These are phyloP conservation scores for Bellardia bayeri DNA, from an alignment of 2,888 invertebrate genomes.

Conservation along the genomic window DNA sequence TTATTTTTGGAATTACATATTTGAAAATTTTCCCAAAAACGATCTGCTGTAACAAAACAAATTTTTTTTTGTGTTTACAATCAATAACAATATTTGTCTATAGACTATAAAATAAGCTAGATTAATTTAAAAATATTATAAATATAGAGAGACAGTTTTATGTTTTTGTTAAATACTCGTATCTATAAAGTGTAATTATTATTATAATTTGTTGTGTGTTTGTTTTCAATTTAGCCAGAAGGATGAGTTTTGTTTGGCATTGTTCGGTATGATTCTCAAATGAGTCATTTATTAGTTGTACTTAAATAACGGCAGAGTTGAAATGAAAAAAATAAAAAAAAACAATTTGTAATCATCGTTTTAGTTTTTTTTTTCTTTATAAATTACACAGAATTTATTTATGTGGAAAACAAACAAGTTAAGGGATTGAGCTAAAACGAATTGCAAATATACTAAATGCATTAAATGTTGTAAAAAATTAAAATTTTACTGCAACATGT, in stretches of 20 bases:
- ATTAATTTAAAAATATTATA: conserved; percentile 24
- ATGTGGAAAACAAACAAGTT: too few species aligned
- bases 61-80: background rate
- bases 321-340: conserved; percentile 2
- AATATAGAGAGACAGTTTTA: background rate
- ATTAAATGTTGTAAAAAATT: too few species aligned
- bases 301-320: conserved; percentile 1
- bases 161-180: background rate
- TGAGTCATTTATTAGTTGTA: conserved; percentile 37
- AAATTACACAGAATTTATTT: background rate
- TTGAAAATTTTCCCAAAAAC: background rate
- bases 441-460: too few species aligned
- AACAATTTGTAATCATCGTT: conserved; percentile 2
- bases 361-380: background rate
- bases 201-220: conserved; percentile 5
- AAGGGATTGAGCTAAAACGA: too few species aligned
- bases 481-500: too few species aligned
- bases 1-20: background rate
- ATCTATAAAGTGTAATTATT: conserved; percentile 19
- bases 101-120: background rate
- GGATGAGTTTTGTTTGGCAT: conserved; percentile 15
- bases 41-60: background rate
- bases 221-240: conserved; percentile 26
- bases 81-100: conserved; percentile 37
- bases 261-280: background rate